These are phyloP conservation scores for Timema podura DNA, from an alignment of 2,888 invertebrate genomes.

Conservation along the genomic window DNA sequence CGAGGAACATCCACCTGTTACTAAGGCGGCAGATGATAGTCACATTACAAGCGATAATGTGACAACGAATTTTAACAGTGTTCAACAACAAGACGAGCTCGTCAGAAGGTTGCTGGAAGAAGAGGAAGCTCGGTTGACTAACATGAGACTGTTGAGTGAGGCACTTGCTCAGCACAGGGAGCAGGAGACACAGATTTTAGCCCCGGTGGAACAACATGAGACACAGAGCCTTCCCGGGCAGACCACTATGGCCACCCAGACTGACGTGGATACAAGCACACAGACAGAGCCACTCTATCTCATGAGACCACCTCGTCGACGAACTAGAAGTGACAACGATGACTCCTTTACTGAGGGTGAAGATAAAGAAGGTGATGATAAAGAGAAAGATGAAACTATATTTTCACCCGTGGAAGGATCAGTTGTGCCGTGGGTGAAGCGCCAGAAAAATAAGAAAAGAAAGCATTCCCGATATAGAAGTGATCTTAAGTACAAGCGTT, in stretches of 20 bases:
- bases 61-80: too few relatives aligned
- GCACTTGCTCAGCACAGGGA: constrained; percentile 16
- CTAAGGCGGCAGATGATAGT: too few relatives aligned
- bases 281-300: constrained; percentile 60
- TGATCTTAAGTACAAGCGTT: neutral
- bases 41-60: too few relatives aligned
- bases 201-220: constrained; percentile 46
- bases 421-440: constrained; percentile 13
- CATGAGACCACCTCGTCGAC: constrained; percentile 25
- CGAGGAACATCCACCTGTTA: constrained; percentile 31
- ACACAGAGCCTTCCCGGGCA: constrained; percentile 80
- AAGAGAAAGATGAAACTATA: neutral
- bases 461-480: neutral
- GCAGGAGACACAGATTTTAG: neutral
- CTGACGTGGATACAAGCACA: constrained; percentile 76
- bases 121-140: constrained; percentile 21
- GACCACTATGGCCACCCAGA: constrained; percentile 62
- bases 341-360: constrained; percentile 28
- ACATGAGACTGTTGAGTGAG: constrained; percentile 18
- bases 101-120: constrained; percentile 26
- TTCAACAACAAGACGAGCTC: constrained; percentile 26
- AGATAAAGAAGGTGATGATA: neutral
- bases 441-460: constrained; percentile 16
- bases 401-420: neutral
- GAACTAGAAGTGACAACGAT: constrained; percentile 27